Evolutionary conservation across 2,113 vertebrate species (phyloP).

Genomic region (Herpailurus yagouaroundi): DNA sequence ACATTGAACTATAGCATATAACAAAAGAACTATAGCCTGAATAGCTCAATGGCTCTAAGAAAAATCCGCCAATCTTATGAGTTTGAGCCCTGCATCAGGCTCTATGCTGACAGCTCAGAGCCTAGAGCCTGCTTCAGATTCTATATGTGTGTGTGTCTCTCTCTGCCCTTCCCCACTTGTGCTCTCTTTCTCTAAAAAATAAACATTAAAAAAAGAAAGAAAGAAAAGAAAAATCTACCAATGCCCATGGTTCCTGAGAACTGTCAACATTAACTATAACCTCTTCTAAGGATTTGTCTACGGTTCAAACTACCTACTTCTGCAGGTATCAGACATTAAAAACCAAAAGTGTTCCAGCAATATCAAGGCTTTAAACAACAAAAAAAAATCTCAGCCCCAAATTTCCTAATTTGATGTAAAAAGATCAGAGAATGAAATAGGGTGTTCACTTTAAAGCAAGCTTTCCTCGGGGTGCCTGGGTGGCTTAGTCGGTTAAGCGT

Average conservation of each 20-base stretch:
- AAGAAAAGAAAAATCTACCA: not conserved
- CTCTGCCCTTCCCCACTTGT: too few relatives aligned
- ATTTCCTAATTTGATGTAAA: constrained; percentile 1
- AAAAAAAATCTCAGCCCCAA: not conserved
- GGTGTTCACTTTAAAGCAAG: not conserved
- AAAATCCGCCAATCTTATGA: not conserved
- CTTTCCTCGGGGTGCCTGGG: not conserved
- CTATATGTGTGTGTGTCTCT: too few relatives aligned
- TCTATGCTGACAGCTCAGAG: too few relatives aligned
- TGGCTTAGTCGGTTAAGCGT: too few relatives aligned
- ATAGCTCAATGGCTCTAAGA: not conserved
- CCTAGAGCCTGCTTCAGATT: too few relatives aligned
- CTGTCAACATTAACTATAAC: not conserved
- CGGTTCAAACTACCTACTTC: not conserved
- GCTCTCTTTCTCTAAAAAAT: too few relatives aligned
- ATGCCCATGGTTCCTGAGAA: not conserved
- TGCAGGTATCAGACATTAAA: not conserved
- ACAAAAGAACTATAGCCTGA: not conserved
- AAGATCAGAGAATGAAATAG: not conserved
- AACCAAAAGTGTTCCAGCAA: not conserved
- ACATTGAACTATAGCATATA: too few relatives aligned
- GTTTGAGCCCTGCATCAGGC: too few relatives aligned
- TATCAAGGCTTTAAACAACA: not conserved
- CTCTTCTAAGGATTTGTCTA: not conserved
- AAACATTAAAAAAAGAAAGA: not conserved